phyloP scores from a whole-genome alignment of 2,888 invertebrate genomes.

The Chrysodeixis includens region DNA sequence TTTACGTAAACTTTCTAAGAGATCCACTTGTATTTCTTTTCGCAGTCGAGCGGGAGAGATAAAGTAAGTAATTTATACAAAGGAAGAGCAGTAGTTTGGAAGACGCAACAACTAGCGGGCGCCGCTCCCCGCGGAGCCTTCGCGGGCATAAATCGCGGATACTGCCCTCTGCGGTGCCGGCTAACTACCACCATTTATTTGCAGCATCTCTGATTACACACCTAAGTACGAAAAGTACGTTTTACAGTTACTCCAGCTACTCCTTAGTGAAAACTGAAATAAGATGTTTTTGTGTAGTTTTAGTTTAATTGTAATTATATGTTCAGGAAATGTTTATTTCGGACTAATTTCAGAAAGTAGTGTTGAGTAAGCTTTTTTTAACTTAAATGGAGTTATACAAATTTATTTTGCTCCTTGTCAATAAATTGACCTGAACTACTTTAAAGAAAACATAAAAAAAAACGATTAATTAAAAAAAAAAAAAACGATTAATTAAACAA shows the following conservation, averaged over 20 bases:
- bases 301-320: too few species aligned
- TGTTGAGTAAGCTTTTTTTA: too few species aligned
- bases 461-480: too few species aligned
- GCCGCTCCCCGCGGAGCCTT: constrained; percentile 53
- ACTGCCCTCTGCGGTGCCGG: constrained; percentile 84
- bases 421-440: too few species aligned
- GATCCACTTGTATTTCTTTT: constrained; percentile 46
- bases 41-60: constrained; percentile 47
- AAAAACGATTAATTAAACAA: constrained; percentile 47
- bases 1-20: constrained; percentile 35
- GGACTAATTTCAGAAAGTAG: too few species aligned
- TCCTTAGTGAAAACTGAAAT: not conserved
- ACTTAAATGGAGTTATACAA: too few species aligned
- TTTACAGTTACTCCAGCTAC: constrained; percentile 1
- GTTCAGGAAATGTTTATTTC: too few species aligned
- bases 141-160: constrained; percentile 81
- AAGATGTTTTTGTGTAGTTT: not conserved
- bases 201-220: constrained; percentile 81
- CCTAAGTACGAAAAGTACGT: constrained; percentile 51
- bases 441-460: too few species aligned
- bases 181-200: constrained; percentile 87
- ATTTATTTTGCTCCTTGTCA: too few species aligned
- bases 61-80: constrained; percentile 61
- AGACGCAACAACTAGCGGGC: constrained; percentile 63
- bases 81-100: constrained; percentile 59